Evolutionary conservation across 2,888 invertebrate species (phyloP).

Genomic region (Torymus auratus): DNA sequence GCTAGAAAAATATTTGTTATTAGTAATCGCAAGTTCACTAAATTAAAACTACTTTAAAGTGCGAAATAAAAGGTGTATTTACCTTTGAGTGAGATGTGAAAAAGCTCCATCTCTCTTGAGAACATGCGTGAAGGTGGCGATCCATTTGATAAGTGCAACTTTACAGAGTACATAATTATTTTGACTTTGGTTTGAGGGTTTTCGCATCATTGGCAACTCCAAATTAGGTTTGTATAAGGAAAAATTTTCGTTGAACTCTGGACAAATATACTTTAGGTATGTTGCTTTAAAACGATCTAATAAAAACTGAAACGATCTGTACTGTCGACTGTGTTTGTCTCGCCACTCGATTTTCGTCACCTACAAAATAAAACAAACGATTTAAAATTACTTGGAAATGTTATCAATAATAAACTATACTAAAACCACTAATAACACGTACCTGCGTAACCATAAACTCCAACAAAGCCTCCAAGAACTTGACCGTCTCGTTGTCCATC

Average conservation of each 20-base stretch:
- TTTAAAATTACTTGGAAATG: too few species aligned
- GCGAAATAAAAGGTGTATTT: slow-evolving; percentile 25
- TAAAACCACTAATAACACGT: slow-evolving; percentile 52
- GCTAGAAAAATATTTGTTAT: slow-evolving; percentile 62
- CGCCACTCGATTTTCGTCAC: slow-evolving; percentile 94
- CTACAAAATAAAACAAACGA: slow-evolving; percentile 40
- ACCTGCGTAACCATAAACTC: slow-evolving; percentile 94
- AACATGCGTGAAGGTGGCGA: slow-evolving; percentile 87
- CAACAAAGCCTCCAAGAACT: slow-evolving; percentile 91
- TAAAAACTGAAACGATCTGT: slow-evolving; percentile 92
- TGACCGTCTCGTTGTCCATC: slow-evolving; percentile 89
- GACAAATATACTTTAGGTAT: slow-evolving; percentile 94
- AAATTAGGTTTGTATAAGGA: slow-evolving; percentile 90
- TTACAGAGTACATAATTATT: slow-evolving; percentile 84
- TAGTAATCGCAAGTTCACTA: too few species aligned
- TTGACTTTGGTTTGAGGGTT: slow-evolving; percentile 79
- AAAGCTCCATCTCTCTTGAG: slow-evolving; percentile 80
- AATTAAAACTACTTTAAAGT: too few species aligned
- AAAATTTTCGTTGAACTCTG: slow-evolving; percentile 87
- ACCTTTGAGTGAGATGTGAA: slow-evolving; percentile 71
- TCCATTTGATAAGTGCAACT: slow-evolving; percentile 93
- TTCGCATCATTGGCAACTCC: slow-evolving; percentile 86
- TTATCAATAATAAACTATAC: too few species aligned
- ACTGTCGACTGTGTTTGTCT: slow-evolving; percentile 87
- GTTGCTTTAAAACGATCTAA: slow-evolving; percentile 93